Conservation (phyloP, 2,888 invertebrate species). For the Acanthococcus lagerstroemiae region DNA sequence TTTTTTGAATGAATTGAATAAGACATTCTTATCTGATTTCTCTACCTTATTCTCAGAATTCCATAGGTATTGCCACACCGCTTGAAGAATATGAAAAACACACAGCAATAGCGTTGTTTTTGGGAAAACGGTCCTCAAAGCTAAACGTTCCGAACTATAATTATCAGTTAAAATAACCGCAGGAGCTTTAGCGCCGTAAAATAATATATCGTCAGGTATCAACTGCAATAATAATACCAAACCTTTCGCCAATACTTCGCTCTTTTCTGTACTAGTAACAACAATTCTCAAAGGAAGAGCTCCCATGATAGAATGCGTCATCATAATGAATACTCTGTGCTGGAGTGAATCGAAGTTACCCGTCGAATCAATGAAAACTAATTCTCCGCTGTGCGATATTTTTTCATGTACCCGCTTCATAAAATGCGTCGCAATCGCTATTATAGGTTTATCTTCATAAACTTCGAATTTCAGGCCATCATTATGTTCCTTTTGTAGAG, state of each 20-base stretch:
- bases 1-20: slow-evolving; percentile 1
- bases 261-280: background rate
- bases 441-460: background rate
- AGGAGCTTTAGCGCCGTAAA: slow-evolving; percentile 18
- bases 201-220: background rate
- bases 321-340: background rate
- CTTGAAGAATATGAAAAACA: slow-evolving; percentile 34
- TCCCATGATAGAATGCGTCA: background rate
- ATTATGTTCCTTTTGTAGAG: too few relatives aligned
- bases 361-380: slow-evolving; percentile 4
- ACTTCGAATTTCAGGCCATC: background rate
- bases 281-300: background rate
- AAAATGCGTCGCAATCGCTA: slow-evolving; percentile 1
- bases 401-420: slow-evolving; percentile 1
- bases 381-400: background rate
- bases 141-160: slow-evolving; percentile 29
- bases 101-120: slow-evolving; percentile 28
- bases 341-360: background rate
- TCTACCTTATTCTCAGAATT: background rate
- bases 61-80: slow-evolving; percentile 32
- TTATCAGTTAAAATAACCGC: slow-evolving; percentile 33
- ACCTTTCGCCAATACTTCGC: background rate
- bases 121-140: slow-evolving; percentile 26
- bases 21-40: background rate
- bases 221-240: background rate